Base-by-base conservation (phyloP, 2,888 invertebrate species). In the Tetropium fuscum region DNA sequence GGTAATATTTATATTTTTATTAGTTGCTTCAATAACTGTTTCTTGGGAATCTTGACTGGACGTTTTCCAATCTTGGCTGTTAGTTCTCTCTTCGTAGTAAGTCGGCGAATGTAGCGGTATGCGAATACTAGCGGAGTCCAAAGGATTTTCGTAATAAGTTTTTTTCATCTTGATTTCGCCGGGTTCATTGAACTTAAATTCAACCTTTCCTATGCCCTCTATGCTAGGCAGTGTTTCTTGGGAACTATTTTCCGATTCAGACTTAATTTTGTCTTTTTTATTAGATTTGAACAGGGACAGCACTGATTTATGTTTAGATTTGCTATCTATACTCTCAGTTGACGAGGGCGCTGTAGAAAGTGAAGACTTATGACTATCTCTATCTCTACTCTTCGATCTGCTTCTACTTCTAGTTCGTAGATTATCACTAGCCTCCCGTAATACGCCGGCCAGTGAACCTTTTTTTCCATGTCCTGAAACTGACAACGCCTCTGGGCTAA, bases 31-130 rank as follows among this genome's bases (percentile, higher is more conserved):
- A 32, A 82, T 82, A 2, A 83, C 81, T 4, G 85, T 84, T 43
- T 85, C 84, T 74, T 85, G 84, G 4, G 85, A 84, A 38, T 85
- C 85, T 72, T 84, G 84, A 53, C 80, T 80, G 6, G 80, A 80
- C 43, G 77, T 77, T 57, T 80, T 78, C 55, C 76, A 74, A 47
- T 80, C 78, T 57, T 78, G 75, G 40, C 78, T 60, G 53, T 71
- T 58, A n/a, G 44, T 67, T 53, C 70, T 68, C 34, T 85, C 83
- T 44, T 84, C 83, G 73, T 89, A 90, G 62, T 89, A 89, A 0
- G 89, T 89, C 2, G 90, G 90, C n/a, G 91, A 90, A 64, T 89
- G 90, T 56, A 92, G 78, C 0, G 91, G 91, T 70, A 92, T 91
- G 64, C 90, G 87, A 51, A 92, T 88, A 53, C 87, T 84, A 43